These are phyloP conservation scores for Anoncus sp. DNA, from an alignment of 2,888 invertebrate species.

Conservation along the genomic window DNA sequence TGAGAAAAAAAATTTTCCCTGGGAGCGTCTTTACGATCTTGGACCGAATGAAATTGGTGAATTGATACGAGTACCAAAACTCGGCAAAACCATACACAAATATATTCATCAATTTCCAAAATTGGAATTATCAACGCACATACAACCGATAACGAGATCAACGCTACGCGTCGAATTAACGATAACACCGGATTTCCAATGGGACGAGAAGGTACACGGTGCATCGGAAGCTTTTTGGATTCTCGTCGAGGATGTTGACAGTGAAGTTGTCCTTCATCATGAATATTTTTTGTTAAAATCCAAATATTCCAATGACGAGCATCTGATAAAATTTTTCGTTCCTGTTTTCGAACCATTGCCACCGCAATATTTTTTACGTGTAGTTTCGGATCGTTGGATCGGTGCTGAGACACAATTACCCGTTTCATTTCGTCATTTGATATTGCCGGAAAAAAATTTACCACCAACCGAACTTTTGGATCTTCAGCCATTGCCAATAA, in stretches of 20 bases:
- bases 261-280: constrained; percentile 96
- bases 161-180: constrained; percentile 98
- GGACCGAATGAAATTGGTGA: constrained; percentile 99
- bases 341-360: constrained; percentile 99
- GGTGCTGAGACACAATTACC: constrained; percentile 98
- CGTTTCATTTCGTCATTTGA: constrained; percentile 98
- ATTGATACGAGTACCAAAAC: constrained; percentile 94
- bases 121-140: constrained; percentile 97
- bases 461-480: constrained; percentile 99
- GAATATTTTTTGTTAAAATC: constrained; percentile 95
- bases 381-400: constrained; percentile 96
- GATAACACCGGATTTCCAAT: constrained; percentile 99
- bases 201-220: constrained; percentile 97
- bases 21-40: constrained; percentile 97
- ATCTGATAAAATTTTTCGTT: constrained; percentile 98
- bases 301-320: constrained; percentile 97
- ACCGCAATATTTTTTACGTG: constrained; percentile 98
- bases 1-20: constrained; percentile 99
- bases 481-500: constrained; percentile 97
- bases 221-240: constrained; percentile 95
- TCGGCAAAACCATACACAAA: constrained; percentile 97
- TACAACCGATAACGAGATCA: constrained; percentile 98
- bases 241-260: constrained; percentile 94
- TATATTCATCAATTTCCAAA: constrained; percentile 99
- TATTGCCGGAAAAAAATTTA: constrained; percentile 98